Evolutionary conservation across 2,797 vertebrate genomes (phyloP), one percentile per base, ranked within the genome.

Genomic region (Melanotaenia maccullochi): DNA sequence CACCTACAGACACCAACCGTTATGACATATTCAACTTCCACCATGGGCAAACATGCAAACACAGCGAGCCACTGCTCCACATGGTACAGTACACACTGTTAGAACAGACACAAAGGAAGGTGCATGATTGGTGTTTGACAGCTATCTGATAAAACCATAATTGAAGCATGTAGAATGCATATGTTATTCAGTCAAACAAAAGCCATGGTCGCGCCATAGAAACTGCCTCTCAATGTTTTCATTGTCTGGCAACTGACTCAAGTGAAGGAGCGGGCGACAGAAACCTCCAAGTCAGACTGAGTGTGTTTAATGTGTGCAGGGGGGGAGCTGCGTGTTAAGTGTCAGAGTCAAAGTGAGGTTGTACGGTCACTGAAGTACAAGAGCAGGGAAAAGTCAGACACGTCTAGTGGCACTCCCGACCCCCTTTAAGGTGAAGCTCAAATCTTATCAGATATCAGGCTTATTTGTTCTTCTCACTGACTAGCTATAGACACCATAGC

Each of bases 1-100:
- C 44, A 20, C 82, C 75, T 71, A 60, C 62, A 76, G 83, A 89
- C 85, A 67, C 77, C 74, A 87, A 88, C 78, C 76, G 76, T 81
- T 65, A 76, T 81, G 76, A 83, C 86, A 79, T 86, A 87, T 85
- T 89, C 60, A 49, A 84, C 86, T 92, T 92, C 96, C 96, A 89
- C 96, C 97, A 95, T 96, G 92, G 94, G 96, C 96, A 96, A 97
- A 97, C 93, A 97, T 84, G 93, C 95, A 96, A 97, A 97, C 95
- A 97, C 82, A 87, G 83, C 78, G 90, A 91, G 88, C 90, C 95
- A 91, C 93, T 84, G 93, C 93, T 92, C 96, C 3, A 93, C 92
- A 92, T 96, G 95, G 96, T 95, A 97, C 96, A 74, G 95, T 93
- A 94, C 94, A 94, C 94, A 74, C 75, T 83, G 30, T 80, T 85